phyloP scores from a whole-genome alignment of 2,888 invertebrate species.

The Coleophora deauratella region DNA sequence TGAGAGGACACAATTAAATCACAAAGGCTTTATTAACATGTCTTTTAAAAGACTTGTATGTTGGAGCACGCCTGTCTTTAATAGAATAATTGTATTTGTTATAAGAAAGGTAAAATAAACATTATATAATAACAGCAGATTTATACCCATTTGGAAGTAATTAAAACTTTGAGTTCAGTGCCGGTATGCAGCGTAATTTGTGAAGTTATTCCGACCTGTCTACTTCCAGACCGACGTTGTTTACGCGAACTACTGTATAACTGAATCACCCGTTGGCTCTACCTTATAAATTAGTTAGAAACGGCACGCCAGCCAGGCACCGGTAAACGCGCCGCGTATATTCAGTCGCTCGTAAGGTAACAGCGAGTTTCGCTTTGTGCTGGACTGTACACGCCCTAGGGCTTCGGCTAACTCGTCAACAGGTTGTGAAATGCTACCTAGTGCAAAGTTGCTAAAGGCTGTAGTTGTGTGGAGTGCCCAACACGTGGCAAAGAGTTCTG shows the following conservation, averaged over 20 bases:
- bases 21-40: no score
- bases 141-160: no score
- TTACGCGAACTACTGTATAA: constrained; percentile 8
- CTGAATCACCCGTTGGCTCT: constrained; percentile 7
- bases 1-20: no score
- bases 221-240: constrained; percentile 5
- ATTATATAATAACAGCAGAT: no score
- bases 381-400: constrained; percentile 41
- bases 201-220: constrained; percentile 4
- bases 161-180: no score
- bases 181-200: neutral
- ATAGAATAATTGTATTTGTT: no score
- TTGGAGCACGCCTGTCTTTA: no score
- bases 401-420: constrained; percentile 64
- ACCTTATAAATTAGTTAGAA: constrained; percentile 9
- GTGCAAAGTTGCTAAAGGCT: constrained; percentile 52
- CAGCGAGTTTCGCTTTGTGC: constrained; percentile 41
- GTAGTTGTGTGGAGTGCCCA: constrained; percentile 39
- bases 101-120: no score
- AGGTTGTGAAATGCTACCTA: constrained; percentile 66
- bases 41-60: no score
- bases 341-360: constrained; percentile 17
- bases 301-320: constrained; percentile 3
- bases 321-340: constrained; percentile 9
- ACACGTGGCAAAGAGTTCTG: constrained; percentile 61